These are phyloP conservation scores for Drosophila nikananu DNA, from an alignment of 1,140 invertebrate genomes.

Conservation along the genomic window DNA sequence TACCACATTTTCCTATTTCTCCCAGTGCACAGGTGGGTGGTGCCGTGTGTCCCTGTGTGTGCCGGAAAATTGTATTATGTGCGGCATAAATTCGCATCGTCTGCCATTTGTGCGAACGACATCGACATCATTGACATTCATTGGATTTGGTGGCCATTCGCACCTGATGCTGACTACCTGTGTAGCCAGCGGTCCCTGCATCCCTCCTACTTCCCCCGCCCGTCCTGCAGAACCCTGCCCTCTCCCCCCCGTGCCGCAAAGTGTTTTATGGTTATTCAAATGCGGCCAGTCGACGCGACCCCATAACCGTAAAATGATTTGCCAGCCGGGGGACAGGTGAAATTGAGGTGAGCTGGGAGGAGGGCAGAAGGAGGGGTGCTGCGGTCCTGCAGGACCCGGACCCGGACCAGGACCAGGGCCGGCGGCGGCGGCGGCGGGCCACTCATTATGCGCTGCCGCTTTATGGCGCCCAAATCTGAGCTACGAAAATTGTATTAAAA, in stretches of 20 bases:
- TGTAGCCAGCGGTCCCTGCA: background rate
- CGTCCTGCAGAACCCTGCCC: no score
- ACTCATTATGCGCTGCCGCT: constrained; percentile 53
- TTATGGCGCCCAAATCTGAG: constrained; percentile 44
- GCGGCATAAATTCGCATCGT: constrained; percentile 70
- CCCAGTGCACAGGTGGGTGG: background rate
- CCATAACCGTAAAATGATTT: constrained; percentile 74
- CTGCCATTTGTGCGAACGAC: constrained; percentile 64
- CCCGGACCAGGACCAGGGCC: background rate
- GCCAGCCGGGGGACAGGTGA: constrained; percentile 27
- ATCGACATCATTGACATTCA: constrained; percentile 75
- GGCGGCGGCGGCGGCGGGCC: background rate
- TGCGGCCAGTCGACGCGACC: constrained; percentile 54
- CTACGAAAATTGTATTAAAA: constrained; percentile 52
- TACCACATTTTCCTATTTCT: background rate
- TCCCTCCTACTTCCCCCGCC: background rate
- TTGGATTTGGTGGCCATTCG: constrained; percentile 76
- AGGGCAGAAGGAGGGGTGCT: background rate
- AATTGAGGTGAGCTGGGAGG: background rate
- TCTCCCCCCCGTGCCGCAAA: constrained; percentile 32
- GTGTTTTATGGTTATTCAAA: constrained; percentile 73
- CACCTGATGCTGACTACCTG: constrained; percentile 66
- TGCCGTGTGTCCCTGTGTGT: background rate
- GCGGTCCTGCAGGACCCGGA: background rate
- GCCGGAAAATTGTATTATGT: constrained; percentile 67